Conservation (phyloP, 2,888 invertebrate species). For the Fragum sueziense region DNA sequence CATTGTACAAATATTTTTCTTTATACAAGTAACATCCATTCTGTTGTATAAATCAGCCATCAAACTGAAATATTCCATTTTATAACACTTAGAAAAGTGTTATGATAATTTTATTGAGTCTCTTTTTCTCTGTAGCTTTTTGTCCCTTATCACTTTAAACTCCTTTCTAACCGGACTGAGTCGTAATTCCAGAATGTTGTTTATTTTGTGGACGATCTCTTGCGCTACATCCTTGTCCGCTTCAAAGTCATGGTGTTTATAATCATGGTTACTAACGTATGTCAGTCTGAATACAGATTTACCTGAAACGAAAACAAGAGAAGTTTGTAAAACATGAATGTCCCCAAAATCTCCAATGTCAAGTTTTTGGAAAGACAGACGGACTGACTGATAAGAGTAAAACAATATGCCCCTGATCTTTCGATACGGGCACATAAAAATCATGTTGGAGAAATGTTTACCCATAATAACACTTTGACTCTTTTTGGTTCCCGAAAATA, state of each 20-base stretch:
- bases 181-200: constrained; percentile 91
- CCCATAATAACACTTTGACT: too few species aligned
- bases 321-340: too few species aligned
- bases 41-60: too few species aligned
- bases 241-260: constrained; percentile 94
- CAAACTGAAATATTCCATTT: too few species aligned
- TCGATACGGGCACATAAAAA: not conserved
- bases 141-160: constrained; percentile 90
- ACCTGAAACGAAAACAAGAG: constrained; percentile 69
- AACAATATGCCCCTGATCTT: too few species aligned
- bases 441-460: not conserved
- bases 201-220: constrained; percentile 93
- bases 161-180: constrained; percentile 91
- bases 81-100: too few species aligned
- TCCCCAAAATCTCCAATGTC: too few species aligned
- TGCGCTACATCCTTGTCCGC: constrained; percentile 89
- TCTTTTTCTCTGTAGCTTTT: constrained; percentile 83
- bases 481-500: too few species aligned
- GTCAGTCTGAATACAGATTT: constrained; percentile 90
- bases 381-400: too few species aligned
- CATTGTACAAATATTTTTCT: too few species aligned
- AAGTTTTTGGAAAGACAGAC: too few species aligned
- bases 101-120: constrained; percentile 66
- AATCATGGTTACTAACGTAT: constrained; percentile 85
- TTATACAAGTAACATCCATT: too few species aligned